Evolutionary conservation across 2,888 invertebrate species (phyloP), one percentile per base, ranked within the genome.

Genomic region (Seira sanloemensis): DNA sequence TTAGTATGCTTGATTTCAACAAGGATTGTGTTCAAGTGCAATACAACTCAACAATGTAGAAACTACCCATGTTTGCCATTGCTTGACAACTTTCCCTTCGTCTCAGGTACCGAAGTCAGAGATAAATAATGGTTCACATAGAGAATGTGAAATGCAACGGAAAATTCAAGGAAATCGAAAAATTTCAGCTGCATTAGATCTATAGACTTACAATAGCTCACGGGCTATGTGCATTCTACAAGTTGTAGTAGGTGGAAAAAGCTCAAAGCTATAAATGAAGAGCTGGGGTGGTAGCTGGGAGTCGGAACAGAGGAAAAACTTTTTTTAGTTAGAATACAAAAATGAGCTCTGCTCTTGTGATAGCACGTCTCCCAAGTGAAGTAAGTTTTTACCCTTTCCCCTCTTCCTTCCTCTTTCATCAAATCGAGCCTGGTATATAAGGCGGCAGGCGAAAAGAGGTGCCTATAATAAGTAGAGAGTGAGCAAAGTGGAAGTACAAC

Each of bases 161-260:
- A 80, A 80, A 80, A 80, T 80, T 68, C n/a, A 26, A 54, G 68
- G 74, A 74, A 74, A 80, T 68, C 58, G 58, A 74, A 80, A 58
- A 78, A 58, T 80, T 80, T 80, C 74, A 80, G 80, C 74, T 80
- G 80, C 80, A 80, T 80, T 80, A 74, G 68, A 74, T 62, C 80
- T 66, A 80, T 24, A 74, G 74, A 74, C 27, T 66, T 72, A 58
- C 58, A 18, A n/a, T 58, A 58, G 5, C 4, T 37, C 58, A 58
- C 58, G 19, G 9, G 50, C 19, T 26, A 1, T 65, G 27, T 68
- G 7, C 27, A n/a, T 50, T 54, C 58, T 54, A 72, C 72, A 72
- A 54, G 68, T 21, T 66, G 66, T 58, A 58, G 58, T 58, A 5
- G 58, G 2, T 12, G n/a, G 18, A 58, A n/a, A 58, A 58, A 12